Evolutionary conservation across 2,888 invertebrate genomes (phyloP), one percentile per base, ranked within the genome.

Genomic region (Deilephila porcellus): DNA sequence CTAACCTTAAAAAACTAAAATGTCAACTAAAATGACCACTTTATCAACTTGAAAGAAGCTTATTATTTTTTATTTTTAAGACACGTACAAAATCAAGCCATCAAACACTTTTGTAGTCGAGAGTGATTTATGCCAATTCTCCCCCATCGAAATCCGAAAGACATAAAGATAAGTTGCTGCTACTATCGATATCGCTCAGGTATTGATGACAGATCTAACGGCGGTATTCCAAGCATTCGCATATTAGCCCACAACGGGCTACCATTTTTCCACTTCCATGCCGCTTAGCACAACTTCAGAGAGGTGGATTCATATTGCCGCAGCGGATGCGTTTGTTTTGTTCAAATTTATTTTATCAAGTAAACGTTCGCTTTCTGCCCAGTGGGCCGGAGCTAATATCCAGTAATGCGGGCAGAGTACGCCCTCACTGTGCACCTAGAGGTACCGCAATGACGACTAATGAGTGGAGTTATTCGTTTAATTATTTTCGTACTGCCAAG

Each of bases 321-420:
- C 90, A 89, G 81, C 83, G 89, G 90, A 90, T 93, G 92, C 91
- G 92, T 93, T 93, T 93, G 93, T 94, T 93, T 93, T 92, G 92
- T 92, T 90, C 91, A 91, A 93, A 93, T 93, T 93, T 93, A 94
- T 94, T 94, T 94, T 93, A 94, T 94, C 93, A 93, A 94, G 93
- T 93, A 93, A 93, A 92, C 90, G 91, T 88, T 88, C 90, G 93
- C 85, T 86, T 91, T 90, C 91, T 86, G 87, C 90, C 84, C 94
- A 94, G 77, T 93, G 93, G 86, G 79, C 86, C 81, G 93, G 78
- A 87, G 79, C 78, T 92, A 94, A 93, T 89, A 82, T 87, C 89
- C 84, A 86, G 90, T 90, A 90, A 91, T 93, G 91, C 91, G 91
- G 89, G 91, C 83, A 85, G 79, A 85, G 84, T 79, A 78, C 76